A percentile compares a stretch with the other conserved stretches of the same genome.
phyloP scores from a whole-genome alignment of 2,888 invertebrate genomes.

The Caenorhabditis sp. region DNA sequence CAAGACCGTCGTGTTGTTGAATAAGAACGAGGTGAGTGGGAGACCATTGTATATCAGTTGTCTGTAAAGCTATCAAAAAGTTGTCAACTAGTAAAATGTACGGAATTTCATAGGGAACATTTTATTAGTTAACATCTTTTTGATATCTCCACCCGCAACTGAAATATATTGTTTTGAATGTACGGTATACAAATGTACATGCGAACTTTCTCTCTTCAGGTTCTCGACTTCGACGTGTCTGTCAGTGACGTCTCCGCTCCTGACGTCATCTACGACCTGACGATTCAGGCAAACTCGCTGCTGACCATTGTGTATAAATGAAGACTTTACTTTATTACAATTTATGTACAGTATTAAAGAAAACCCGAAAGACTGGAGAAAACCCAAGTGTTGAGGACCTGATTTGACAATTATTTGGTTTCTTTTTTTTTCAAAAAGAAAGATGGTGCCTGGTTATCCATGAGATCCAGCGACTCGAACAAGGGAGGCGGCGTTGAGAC shows the following conservation, averaged over 20 bases:
- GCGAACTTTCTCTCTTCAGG: conserved; percentile 18
- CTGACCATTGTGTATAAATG: conserved; percentile 46
- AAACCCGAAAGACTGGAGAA: neutral
- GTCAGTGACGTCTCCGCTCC: conserved; percentile 34
- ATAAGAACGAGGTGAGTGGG: conserved; percentile 44
- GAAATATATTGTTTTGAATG: too few relatives aligned
- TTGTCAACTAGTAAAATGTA: too few relatives aligned
- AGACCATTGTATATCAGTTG: neutral
- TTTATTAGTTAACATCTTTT: too few relatives aligned
- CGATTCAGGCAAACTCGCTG: conserved; percentile 44
- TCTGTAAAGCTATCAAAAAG: neutral
- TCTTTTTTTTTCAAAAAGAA: neutral
- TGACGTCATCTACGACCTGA: conserved; percentile 33
- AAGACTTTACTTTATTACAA: neutral
- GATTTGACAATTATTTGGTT: too few relatives aligned
- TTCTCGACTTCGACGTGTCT: conserved; percentile 28
- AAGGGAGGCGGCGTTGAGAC: conserved; percentile 51
- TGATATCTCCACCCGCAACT: too few relatives aligned
- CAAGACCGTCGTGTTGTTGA: conserved; percentile 47
- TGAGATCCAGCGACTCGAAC: conserved; percentile 54
- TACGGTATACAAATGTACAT: too few relatives aligned
- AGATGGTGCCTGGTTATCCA: conserved; percentile 33
- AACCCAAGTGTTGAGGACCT: conserved; percentile 20
- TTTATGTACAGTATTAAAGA: neutral
- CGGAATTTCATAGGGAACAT: too few relatives aligned